Evolutionary conservation across 2,797 vertebrate genomes (phyloP), one percentile per base, ranked within the genome.

Genomic region (Melanotaenia maccullochi): DNA sequence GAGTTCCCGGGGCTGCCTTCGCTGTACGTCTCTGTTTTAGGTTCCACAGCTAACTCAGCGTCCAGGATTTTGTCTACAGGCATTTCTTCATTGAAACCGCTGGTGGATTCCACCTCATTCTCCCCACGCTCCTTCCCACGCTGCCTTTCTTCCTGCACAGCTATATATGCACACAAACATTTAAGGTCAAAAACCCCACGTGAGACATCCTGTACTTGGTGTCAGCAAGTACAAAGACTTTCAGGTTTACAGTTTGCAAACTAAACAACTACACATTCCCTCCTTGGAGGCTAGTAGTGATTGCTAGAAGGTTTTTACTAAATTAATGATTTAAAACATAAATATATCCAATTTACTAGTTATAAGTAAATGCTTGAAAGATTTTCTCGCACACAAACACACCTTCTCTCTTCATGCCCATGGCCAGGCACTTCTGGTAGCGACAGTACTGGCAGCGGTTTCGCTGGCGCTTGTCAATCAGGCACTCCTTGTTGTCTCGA

Each of bases 331-430:
- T 5, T 44, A 44, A 18, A 44, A 44, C 42, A 5, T 44, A 4
- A 14, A 44, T 2, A 6, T 44, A 44, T 44, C 18, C 18, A 1
- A 18, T 44, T 42, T 14, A 14, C 38, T 14, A 44, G 1, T 5
- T 22, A 22, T 49, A 51, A 9, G 47, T 30, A 30, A 49, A 49
- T 49, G 22, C 28, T 55, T 40, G 20, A 49, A 36, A 3, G 35
- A 70, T 18, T 52, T n/a, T 61, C 55, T 52, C 4, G 5, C 51
- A 61, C 44, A n/a, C 47, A 79, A 72, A 83, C 93, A 62, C 87
- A 98, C 97, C 97, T 97, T 99, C 97, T 79, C 97, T 93, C 90
- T 97, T 98, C 97, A 99, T 99, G 85, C 97, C 97, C 95, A 96
- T 98, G 1, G 95, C 96, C 60, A 99, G 94, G 94, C 97, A 98